Base-by-base conservation (phyloP, 1,140 invertebrate genomes). In the Doryteuthis pealeii region DNA sequence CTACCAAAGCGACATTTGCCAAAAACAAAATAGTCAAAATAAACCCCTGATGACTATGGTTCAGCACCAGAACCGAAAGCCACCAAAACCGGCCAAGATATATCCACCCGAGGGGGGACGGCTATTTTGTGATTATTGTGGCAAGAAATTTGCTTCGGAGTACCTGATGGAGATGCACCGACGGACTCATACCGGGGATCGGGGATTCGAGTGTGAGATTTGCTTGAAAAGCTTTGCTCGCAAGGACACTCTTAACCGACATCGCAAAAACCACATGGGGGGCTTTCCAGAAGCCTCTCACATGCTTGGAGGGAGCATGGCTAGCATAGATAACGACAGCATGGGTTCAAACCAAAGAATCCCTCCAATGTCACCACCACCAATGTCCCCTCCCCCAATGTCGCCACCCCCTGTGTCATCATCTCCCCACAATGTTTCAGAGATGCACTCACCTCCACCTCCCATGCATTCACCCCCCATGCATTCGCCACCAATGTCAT, bases 401-500 rank as follows among this genome's bases (percentile, higher is more conserved):
- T 22, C 26, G 18, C 54, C 54, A 28, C 26, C 54, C 18, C 54
- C 26, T 15, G 18, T 62, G 54, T 62, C 26, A 62, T 22, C 54
- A 2, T 28, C 26, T 6, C 54, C 18, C 54, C 10, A 62, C 5
- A 66, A 26, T 49, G 31, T 74, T 54, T 26, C 79, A 78, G 26
- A 72, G 75, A 62, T 43, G 72, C 18, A 78, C 70, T 22, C 78
- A 79, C 54, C 74, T 65, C 12, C 71, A 74, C 6, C 76, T 40
- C 35, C 35, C 35, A 40, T 40, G 35, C 35, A 40, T 40, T 40
- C 35, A 10, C 35, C 35, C 10, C 35, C 35, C 3, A 40, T 40
- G 35, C 35, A 40, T 10, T 40, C 35, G n/a, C 26, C 54, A n/a
- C 26, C 54, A 28, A 28, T 62, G 18, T 22, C 92, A 94, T 72